phyloP scores from a whole-genome alignment of 2,113 vertebrate species.

The Scatophagus argus region DNA sequence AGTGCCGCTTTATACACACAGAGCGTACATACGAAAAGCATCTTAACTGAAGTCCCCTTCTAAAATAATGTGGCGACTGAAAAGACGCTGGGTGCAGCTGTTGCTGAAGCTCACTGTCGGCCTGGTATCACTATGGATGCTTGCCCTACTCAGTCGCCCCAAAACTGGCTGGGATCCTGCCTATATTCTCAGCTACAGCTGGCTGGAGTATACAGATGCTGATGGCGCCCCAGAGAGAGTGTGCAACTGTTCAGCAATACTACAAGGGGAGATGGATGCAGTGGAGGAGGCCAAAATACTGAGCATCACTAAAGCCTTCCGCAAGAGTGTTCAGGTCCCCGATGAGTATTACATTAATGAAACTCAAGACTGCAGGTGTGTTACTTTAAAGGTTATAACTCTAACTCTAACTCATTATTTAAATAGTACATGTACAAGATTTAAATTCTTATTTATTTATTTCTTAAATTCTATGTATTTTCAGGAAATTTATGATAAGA shows the following conservation, averaged over 20 bases:
- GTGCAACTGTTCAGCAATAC: slow-evolving; percentile 88
- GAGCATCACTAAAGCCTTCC: slow-evolving; percentile 79
- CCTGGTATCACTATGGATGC: slow-evolving; percentile 37
- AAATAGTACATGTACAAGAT: not conserved
- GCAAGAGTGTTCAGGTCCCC: slow-evolving; percentile 73
- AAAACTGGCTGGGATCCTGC: not conserved
- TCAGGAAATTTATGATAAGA: slow-evolving; percentile 80
- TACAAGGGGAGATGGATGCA: slow-evolving; percentile 84
- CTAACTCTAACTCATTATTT: not conserved
- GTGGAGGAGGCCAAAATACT: slow-evolving; percentile 85
- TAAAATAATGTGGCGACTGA: slow-evolving; percentile 7
- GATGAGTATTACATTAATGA: slow-evolving; percentile 86
- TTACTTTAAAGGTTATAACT: not conserved
- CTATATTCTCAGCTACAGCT: slow-evolving; percentile 1
- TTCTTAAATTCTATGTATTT: not conserved
- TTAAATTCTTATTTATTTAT: not conserved
- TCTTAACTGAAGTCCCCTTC: not conserved
- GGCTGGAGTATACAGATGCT: slow-evolving; percentile 76
- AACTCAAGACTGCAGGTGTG: slow-evolving; percentile 82
- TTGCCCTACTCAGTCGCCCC: not conserved
- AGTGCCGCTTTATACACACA: not conserved
- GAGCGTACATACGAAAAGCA: not conserved
- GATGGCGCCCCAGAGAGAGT: slow-evolving; percentile 71
- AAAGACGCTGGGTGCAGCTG: rapidly evolving
- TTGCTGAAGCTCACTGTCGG: slow-evolving; percentile 1